A percentile compares a stretch with the other conserved stretches of the same genome.
Evolutionary conservation across 2,888 invertebrate species (phyloP).

Genomic region (Antheraea yamamai): DNA sequence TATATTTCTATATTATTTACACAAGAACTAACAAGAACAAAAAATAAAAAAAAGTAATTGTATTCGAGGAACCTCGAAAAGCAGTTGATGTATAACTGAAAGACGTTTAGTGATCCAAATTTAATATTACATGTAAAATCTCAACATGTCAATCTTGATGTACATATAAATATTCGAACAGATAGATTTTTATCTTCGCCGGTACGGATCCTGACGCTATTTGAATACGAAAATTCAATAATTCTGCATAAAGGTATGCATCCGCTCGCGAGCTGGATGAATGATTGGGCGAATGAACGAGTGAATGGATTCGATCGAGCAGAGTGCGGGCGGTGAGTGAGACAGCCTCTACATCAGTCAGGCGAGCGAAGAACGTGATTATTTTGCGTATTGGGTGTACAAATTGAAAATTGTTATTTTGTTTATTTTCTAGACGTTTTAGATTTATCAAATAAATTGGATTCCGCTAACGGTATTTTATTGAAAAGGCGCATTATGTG

Average conservation of each 20-base stretch:
- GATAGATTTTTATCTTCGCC: conserved; percentile 56
- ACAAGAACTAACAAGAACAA: no score
- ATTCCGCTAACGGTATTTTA: background rate
- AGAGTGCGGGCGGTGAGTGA: background rate
- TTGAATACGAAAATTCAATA: conserved; percentile 67
- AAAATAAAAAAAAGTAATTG: no score
- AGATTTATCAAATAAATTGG: conserved; percentile 22
- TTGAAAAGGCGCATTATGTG: background rate
- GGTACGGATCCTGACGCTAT: conserved; percentile 43
- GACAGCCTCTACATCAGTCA: conserved; percentile 25
- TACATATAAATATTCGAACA: conserved; percentile 52
- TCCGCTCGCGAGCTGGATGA: conserved; percentile 57
- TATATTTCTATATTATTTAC: no score
- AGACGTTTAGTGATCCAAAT: background rate
- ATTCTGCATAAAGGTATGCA: conserved; percentile 69
- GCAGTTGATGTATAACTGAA: background rate
- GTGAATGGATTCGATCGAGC: conserved; percentile 46
- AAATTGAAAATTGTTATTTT: conserved; percentile 38
- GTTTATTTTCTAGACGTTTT: conserved; percentile 51
- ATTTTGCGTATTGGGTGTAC: conserved; percentile 56
- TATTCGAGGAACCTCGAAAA: background rate
- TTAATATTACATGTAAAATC: background rate
- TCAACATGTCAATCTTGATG: conserved; percentile 16
- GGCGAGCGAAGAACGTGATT: conserved; percentile 54
- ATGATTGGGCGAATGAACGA: conserved; percentile 63